Percentiles rank a stretch among this genome's conserved stretches.
Conservation (phyloP, 2,797 vertebrate species). For the Lagothrix lagotricha region DNA sequence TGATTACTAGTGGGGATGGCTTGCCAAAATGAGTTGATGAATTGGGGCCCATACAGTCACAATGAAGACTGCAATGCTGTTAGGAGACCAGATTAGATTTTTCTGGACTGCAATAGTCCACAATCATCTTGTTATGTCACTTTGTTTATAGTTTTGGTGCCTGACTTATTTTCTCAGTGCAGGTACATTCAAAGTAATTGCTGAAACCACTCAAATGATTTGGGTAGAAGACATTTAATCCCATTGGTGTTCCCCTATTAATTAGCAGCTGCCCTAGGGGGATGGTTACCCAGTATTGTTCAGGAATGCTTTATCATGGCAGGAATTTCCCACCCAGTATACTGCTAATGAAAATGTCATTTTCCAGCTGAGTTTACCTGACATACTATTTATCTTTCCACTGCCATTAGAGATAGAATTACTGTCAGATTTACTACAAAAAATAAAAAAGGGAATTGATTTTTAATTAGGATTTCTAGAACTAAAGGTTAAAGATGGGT, state of each 20-base stretch:
- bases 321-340: constrained; percentile 86
- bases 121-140: constrained; percentile 70
- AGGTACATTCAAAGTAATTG: constrained; percentile 70
- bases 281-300: constrained; percentile 82
- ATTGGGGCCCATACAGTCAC: constrained; percentile 49
- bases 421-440: constrained; percentile 83
- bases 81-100: constrained; percentile 69
- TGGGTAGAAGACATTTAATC: constrained; percentile 78
- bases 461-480: constrained; percentile 86
- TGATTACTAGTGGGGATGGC: constrained; percentile 34
- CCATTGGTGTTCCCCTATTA: constrained; percentile 70
- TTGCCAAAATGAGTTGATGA: constrained; percentile 63
- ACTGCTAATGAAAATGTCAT: constrained; percentile 89
- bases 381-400: constrained; percentile 85
- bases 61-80: constrained; percentile 36
- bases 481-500: constrained; percentile 83
- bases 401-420: constrained; percentile 84
- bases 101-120: constrained; percentile 55
- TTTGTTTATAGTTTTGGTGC: constrained; percentile 58
- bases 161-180: constrained; percentile 68
- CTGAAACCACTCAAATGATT: constrained; percentile 68
- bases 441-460: constrained; percentile 81
- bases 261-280: constrained; percentile 82
- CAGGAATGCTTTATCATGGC: constrained; percentile 81
- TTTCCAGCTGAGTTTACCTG: constrained; percentile 87